Conservation (phyloP, 2,113 vertebrate genomes). For the Fukomys damarensis region DNA sequence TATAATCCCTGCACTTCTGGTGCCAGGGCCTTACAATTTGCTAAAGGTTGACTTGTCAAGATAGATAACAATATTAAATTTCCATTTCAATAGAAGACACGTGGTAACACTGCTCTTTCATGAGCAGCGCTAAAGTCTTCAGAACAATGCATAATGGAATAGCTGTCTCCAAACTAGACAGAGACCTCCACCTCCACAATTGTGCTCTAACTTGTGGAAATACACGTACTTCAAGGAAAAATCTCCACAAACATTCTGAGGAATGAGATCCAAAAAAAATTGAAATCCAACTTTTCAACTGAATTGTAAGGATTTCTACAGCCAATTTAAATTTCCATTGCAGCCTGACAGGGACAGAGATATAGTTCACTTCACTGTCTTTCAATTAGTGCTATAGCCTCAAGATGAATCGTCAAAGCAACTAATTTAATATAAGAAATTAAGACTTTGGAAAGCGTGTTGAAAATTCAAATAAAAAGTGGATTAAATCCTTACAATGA, state of each 20-base stretch:
- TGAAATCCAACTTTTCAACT: background rate
- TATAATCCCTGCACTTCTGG: background rate
- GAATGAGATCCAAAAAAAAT: slow-evolving; percentile 6
- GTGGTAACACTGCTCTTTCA: background rate
- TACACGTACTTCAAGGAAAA: background rate
- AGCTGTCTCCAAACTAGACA: background rate
- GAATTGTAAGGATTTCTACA: background rate
- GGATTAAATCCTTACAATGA: slow-evolving; percentile 36
- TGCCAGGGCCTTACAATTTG: background rate
- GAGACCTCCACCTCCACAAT: background rate
- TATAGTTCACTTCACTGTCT: background rate
- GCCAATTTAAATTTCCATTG: slow-evolving; percentile 36
- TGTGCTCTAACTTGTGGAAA: slow-evolving; percentile 13
- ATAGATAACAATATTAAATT: background rate
- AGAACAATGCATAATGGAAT: background rate
- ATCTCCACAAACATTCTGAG: background rate
- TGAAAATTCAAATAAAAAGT: slow-evolving; percentile 10
- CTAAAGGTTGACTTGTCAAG: background rate
- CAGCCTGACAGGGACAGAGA: background rate
- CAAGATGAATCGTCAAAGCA: background rate
- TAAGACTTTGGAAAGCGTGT: background rate
- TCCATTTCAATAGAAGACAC: background rate
- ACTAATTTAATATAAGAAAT: background rate
- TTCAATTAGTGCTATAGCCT: slow-evolving; percentile 5
- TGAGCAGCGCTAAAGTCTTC: background rate